phyloP scores from a whole-genome alignment of 2,113 vertebrate genomes.

The Xenopus laevis region DNA sequence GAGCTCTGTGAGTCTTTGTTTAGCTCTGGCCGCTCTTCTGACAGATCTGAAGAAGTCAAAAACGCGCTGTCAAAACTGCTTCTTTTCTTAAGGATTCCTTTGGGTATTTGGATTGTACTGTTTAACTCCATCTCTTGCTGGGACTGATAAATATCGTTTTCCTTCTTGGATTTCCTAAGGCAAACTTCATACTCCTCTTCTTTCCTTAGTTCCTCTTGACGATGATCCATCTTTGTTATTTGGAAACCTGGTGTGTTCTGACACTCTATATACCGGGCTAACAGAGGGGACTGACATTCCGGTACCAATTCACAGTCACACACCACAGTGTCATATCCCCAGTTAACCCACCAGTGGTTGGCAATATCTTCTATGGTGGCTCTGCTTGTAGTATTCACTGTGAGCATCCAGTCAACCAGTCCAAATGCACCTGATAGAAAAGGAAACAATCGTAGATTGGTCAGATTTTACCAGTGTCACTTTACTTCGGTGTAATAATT shows the following conservation, averaged over 20 bases:
- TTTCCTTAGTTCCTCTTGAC: slow-evolving; percentile 28
- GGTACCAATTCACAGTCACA: slow-evolving; percentile 63
- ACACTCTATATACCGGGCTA: slow-evolving; percentile 70
- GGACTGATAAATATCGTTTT: slow-evolving; percentile 65
- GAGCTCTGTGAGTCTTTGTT: slow-evolving; percentile 4
- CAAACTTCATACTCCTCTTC: slow-evolving; percentile 51
- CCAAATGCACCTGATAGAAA: slow-evolving; percentile 62
- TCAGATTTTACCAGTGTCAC: background rate
- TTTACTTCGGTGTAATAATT: no score
- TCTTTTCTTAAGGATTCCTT: slow-evolving; percentile 70
- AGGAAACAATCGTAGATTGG: background rate
- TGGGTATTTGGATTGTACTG: slow-evolving; percentile 61
- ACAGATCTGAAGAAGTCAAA: slow-evolving; percentile 41
- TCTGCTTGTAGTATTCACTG: slow-evolving; percentile 61
- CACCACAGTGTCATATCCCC: slow-evolving; percentile 64
- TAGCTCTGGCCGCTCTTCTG: slow-evolving; percentile 42
- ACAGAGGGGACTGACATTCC: slow-evolving; percentile 65
- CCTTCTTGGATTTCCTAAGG: slow-evolving; percentile 70
- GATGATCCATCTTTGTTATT: background rate
- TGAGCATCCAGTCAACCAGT: slow-evolving; percentile 72
- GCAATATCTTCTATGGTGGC: slow-evolving; percentile 72
- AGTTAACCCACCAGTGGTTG: slow-evolving; percentile 77
- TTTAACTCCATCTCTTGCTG: slow-evolving; percentile 42
- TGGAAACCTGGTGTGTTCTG: slow-evolving; percentile 60
- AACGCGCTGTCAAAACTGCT: slow-evolving; percentile 66